Evolutionary conservation across 2,797 vertebrate genomes (phyloP), one percentile per base, ranked within the genome.

Genomic region (Fringilla coelebs): DNA sequence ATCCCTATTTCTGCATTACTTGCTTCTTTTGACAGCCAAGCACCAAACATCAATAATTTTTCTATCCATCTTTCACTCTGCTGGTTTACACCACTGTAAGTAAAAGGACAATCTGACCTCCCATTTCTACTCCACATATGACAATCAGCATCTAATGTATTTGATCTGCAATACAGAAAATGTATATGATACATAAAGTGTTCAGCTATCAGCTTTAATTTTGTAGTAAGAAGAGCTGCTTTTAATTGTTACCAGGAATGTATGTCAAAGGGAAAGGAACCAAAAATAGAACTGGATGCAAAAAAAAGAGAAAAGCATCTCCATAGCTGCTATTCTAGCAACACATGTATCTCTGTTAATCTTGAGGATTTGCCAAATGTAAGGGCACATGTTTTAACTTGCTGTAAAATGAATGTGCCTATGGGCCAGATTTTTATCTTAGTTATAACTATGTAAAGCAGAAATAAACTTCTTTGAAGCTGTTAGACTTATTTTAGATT

Each of bases 211-310:
- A 76, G n/a, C 22, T 81, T 90, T 70, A 38, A 84, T 74, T 91
- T 63, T 89, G 45, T 72, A 55, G 66, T 79, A 38, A 80, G 66
- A 83, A n/a, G 36, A 90, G 49, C 31, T 3, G 7, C 29, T 86
- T 94, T 81, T 82, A 95, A 82, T 89, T 84, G 76, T 54, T 93
- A 94, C 60, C 87, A 96, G 95, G 89, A 94, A 97, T 95, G 67
- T 96, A 58, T 95, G 90, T 95, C 94, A 96, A 95, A 96, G 94
- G 91, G 75, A 41, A 97, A 94, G 28, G 63, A 91, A 75, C 67
- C 70, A 88, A 94, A 95, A 93, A 96, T 92, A 93, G 60, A 68
- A 45, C 41, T 74, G 65, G 13, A 90, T 32, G 5, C 0, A 67
- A 73, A 63, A 65, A 65, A 61, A 43, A 43, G 19, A 54, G 1